Percentiles rank a stretch among this genome's conserved stretches.
Evolutionary conservation across 2,797 vertebrate genomes (phyloP).

Genomic region (Dryobates pubescens): DNA sequence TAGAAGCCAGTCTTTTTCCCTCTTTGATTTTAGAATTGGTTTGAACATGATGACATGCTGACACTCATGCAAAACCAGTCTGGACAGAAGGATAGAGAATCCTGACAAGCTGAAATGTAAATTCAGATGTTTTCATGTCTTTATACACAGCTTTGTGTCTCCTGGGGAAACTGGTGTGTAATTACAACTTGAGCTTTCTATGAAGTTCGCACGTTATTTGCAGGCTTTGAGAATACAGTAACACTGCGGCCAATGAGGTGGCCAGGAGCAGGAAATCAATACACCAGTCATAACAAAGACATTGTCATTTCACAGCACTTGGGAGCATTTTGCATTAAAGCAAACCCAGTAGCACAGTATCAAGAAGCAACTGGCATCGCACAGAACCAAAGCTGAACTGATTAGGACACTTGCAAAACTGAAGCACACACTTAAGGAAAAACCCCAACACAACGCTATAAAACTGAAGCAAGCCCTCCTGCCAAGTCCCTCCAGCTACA

Average conservation of each 20-base stretch:
- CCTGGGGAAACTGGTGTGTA: not conserved
- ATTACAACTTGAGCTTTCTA: not conserved
- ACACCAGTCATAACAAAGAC: not conserved
- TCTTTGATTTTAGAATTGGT: constrained; percentile 1
- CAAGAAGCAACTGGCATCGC: not conserved
- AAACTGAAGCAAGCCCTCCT: not conserved
- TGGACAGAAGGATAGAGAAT: not conserved
- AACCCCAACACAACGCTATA: not conserved
- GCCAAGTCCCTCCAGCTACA: not conserved
- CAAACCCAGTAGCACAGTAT: not conserved
- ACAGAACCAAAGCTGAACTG: not conserved
- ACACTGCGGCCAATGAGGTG: not conserved
- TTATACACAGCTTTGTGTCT: not conserved
- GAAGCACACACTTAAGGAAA: not conserved
- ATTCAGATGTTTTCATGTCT: not conserved
- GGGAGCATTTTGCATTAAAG: not conserved
- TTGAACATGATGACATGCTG: not conserved
- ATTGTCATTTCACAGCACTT: not conserved
- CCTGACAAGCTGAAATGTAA: not conserved
- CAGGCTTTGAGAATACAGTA: not conserved
- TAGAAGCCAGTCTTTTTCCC: not conserved
- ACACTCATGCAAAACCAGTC: not conserved
- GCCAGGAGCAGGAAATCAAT: not conserved
- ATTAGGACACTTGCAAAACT: not conserved
- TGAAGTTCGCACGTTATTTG: not conserved